Evolutionary conservation across 92 coral and sea anemone species (phyloP), one percentile per base, ranked within the genome.

Genomic region (Ricordea florida): DNA sequence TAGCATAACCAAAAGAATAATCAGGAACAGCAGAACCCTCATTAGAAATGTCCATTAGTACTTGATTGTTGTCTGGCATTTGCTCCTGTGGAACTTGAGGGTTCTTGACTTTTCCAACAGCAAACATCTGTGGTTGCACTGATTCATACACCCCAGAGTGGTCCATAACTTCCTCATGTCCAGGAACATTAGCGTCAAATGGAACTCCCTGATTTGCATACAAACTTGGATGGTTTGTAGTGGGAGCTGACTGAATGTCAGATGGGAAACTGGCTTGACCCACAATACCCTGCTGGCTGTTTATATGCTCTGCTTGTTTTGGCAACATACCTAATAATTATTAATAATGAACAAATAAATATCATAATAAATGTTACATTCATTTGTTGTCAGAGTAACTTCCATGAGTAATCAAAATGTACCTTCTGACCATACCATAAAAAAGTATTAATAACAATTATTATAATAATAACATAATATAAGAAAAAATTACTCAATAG

Each of bases 11-110:
- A 76, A 65, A 58, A 22, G 62, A 29, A 56, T 71, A 52, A 45
- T 58, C 74, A 13, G 36, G 31, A 23, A 49, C 72, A 29, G 66
- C 57, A 2, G 65, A 53, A 17, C 78, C 79, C 31, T 66, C 78
- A 41, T 56, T 47, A 18, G 80, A 63, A 22, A 91, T 81, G 13
- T 90, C 97, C 93, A 90, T 90, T 73, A 90, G 77, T 23, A 86
- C 96, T 32, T 72, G 64, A 14, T 84, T 82, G 11, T 67, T 46
- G 20, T 50, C 40, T 4, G 51, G 53, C 50, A 70, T 60, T 4
- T 37, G 36, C 38, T 60, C 52, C 36, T 73, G 80, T 10, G 70
- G 15, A 34, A 70, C 25, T 21, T 70, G 77, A 18, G 77, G 18
- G 42, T 70, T 70, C 29, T 38, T 23, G n/a, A 44, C 59, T 20